Conservation (phyloP, 2,113 vertebrate genomes). For the Chamaetylas fuelleborni region DNA sequence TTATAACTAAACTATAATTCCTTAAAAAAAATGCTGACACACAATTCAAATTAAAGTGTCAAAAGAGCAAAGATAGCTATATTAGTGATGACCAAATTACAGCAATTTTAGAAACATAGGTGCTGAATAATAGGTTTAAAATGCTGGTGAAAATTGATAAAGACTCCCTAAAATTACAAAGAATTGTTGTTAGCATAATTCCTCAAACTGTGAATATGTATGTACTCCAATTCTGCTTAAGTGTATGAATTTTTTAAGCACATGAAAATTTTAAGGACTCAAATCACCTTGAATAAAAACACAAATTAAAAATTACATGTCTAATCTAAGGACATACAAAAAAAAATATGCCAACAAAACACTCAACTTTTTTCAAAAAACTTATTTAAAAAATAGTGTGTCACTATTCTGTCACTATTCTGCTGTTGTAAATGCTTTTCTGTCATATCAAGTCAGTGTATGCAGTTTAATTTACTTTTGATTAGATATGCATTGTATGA, state of each 20-base stretch:
- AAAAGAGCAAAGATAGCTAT: not conserved
- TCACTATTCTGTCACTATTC: not conserved
- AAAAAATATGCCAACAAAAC: not conserved
- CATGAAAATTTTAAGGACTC: not conserved
- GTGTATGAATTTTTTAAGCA: not conserved
- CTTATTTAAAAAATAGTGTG: not conserved
- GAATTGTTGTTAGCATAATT: not conserved
- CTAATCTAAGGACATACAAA: not conserved
- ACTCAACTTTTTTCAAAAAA: not conserved
- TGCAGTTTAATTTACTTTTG: constrained; percentile 8
- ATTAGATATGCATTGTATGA: not conserved
- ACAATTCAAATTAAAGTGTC: not conserved
- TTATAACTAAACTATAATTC: not conserved
- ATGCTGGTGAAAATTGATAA: not conserved
- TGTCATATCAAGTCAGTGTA: not conserved
- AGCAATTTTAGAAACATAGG: not conserved
- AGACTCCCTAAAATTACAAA: not conserved
- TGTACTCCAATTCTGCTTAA: not conserved
- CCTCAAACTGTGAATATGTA: not conserved
- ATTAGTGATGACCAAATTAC: not conserved
- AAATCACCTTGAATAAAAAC: not conserved
- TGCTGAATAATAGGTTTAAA: not conserved
- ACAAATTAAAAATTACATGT: not conserved
- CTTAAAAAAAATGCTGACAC: not conserved
- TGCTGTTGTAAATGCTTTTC: not conserved